These are phyloP conservation scores for Troides oblongomaculatus DNA, from an alignment of 2,888 invertebrate genomes.

Conservation along the genomic window DNA sequence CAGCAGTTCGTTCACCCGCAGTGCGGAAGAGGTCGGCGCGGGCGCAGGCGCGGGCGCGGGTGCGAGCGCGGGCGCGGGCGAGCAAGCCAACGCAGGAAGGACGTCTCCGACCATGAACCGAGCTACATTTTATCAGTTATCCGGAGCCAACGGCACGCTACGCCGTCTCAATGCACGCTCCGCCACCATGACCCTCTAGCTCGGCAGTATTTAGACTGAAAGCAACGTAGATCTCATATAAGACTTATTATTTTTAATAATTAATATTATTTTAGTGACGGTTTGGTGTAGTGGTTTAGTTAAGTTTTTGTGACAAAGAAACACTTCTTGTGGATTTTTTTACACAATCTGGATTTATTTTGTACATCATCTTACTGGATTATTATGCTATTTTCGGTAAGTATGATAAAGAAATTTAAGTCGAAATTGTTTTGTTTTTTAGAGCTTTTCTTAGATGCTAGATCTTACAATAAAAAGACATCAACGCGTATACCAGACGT, in stretches of 20 bases:
- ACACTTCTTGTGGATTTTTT: slow-evolving; percentile 60
- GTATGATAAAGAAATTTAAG: slow-evolving; percentile 38
- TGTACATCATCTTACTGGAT: slow-evolving; percentile 46
- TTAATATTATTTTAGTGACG: slow-evolving; percentile 57
- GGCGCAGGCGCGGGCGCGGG: slow-evolving; percentile 59
- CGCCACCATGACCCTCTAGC: slow-evolving; percentile 60
- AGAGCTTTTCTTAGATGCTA: background rate
- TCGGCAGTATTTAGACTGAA: slow-evolving; percentile 69
- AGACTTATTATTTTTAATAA: slow-evolving; percentile 68
- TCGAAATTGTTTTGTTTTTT: background rate
- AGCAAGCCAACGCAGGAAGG: slow-evolving; percentile 66
- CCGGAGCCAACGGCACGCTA: slow-evolving; percentile 71
- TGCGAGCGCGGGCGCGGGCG: slow-evolving; percentile 47
- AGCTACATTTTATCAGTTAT: slow-evolving; percentile 76
- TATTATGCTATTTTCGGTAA: slow-evolving; percentile 59
- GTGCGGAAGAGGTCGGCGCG: slow-evolving; percentile 71
- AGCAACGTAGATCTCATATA: slow-evolving; percentile 78
- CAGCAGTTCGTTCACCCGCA: slow-evolving; percentile 76
- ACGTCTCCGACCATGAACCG: slow-evolving; percentile 76
- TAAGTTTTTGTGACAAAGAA: slow-evolving; percentile 64
- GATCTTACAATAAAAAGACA: slow-evolving; percentile 63
- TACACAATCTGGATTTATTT: slow-evolving; percentile 56
- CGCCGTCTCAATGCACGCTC: slow-evolving; percentile 61
- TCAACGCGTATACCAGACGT: slow-evolving; percentile 62
- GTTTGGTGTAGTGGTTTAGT: slow-evolving; percentile 67